A percentile compares a stretch with the other conserved stretches of the same genome.
phyloP scores from a whole-genome alignment of 2,888 invertebrate species.

The Drosophila nr. perissopoda region DNA sequence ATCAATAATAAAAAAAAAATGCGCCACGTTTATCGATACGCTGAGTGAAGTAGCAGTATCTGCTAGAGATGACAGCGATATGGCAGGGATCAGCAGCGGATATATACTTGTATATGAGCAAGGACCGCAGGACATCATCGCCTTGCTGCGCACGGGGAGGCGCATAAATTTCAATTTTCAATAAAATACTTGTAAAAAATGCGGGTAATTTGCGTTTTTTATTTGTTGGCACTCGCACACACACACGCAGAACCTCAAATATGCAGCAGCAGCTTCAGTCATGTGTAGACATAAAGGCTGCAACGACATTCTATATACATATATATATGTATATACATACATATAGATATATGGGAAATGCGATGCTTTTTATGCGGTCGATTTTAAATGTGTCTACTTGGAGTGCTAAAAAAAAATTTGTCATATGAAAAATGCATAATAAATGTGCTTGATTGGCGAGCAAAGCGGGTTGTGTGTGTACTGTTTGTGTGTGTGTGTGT shows the following conservation, averaged over 20 bases:
- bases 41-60: slow-evolving; percentile 50
- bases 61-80: slow-evolving; percentile 75
- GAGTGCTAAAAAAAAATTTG: slow-evolving; percentile 61
- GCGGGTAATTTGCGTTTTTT: slow-evolving; percentile 78
- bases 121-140: slow-evolving; percentile 9
- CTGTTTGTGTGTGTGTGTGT: background rate
- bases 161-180: slow-evolving; percentile 78
- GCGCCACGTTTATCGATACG: slow-evolving; percentile 58
- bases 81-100: slow-evolving; percentile 68
- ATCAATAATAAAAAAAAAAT: slow-evolving; percentile 45
- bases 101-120: slow-evolving; percentile 22
- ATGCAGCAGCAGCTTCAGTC: slow-evolving; percentile 48
- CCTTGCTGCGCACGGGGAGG: slow-evolving; percentile 22
- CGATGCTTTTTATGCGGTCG: slow-evolving; percentile 71
- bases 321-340: slow-evolving; percentile 7
- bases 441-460: slow-evolving; percentile 72
- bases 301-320: slow-evolving; percentile 29
- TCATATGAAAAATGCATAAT: slow-evolving; percentile 80
- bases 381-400: slow-evolving; percentile 74
- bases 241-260: slow-evolving; percentile 23
- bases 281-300: slow-evolving; percentile 58
- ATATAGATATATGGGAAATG: slow-evolving; percentile 29
- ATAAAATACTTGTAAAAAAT: slow-evolving; percentile 74
- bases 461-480: slow-evolving; percentile 3
- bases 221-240: slow-evolving; percentile 22